A percentile compares a stretch with the other conserved stretches of the same genome.
Conservation (phyloP, 2,113 vertebrate genomes). For the Steatornis caripensis region DNA sequence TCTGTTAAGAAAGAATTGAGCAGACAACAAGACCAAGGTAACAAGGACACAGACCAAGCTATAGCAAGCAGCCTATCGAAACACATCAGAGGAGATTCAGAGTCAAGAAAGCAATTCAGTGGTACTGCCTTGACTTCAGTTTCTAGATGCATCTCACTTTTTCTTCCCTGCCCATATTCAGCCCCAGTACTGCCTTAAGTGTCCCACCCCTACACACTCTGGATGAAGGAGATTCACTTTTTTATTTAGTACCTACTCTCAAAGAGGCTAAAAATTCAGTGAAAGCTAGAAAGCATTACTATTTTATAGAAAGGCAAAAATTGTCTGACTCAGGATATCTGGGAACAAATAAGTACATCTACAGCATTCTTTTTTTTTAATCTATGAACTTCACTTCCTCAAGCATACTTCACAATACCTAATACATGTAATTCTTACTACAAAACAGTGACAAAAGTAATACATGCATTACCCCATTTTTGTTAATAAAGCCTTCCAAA, state of each 20-base stretch:
- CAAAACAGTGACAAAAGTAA: too few species aligned
- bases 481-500: background rate
- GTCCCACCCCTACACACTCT: background rate
- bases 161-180: background rate
- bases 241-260: background rate
- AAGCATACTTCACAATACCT: background rate
- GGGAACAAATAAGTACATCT: background rate
- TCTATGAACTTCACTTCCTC: background rate
- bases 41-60: background rate
- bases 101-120: background rate
- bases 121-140: background rate
- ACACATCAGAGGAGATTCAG: background rate
- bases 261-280: background rate
- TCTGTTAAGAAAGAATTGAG: conserved; percentile 10
- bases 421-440: background rate
- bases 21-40: background rate
- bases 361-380: background rate
- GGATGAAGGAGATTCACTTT: background rate
- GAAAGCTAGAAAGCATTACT: background rate
- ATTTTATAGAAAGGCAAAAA: background rate
- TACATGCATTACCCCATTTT: background rate
- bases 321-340: background rate
- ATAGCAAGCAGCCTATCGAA: background rate
- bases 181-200: background rate
- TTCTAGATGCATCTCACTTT: background rate